These are phyloP conservation scores for Acyrthosiphon pisum DNA, from an alignment of 1,140 invertebrate genomes.

Conservation along the genomic window DNA sequence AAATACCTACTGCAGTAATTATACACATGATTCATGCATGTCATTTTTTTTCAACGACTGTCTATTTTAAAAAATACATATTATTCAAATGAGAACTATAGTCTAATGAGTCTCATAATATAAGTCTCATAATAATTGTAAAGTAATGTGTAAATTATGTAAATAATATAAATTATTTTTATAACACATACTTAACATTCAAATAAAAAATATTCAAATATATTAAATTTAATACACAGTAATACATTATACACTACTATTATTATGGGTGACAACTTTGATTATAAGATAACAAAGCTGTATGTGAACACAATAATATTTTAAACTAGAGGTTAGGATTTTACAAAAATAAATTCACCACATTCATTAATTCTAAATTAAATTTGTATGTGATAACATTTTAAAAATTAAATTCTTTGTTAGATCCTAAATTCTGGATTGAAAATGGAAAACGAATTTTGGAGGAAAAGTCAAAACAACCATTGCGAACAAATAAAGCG, in stretches of 20 bases:
- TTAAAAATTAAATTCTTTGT: not conserved
- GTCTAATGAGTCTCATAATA: too few species aligned
- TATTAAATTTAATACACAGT: too few species aligned
- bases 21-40: not conserved
- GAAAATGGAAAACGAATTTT: conserved; percentile 57
- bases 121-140: too few species aligned
- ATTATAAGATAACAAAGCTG: too few species aligned
- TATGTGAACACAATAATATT: not conserved
- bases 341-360: not conserved
- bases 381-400: not conserved
- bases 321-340: not conserved
- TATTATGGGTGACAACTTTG: too few species aligned
- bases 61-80: not conserved
- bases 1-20: not conserved
- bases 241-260: too few species aligned
- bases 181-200: too few species aligned
- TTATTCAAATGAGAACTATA: not conserved
- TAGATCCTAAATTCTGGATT: conserved; percentile 59
- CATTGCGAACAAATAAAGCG: conserved; percentile 63
- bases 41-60: not conserved
- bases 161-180: too few species aligned
- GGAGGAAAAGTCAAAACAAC: conserved; percentile 37
- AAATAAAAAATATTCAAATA: too few species aligned
- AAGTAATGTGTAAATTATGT: not conserved
- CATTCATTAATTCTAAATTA: not conserved